Conservation (phyloP, 1,140 invertebrate genomes). For the Zophobas atratus region DNA sequence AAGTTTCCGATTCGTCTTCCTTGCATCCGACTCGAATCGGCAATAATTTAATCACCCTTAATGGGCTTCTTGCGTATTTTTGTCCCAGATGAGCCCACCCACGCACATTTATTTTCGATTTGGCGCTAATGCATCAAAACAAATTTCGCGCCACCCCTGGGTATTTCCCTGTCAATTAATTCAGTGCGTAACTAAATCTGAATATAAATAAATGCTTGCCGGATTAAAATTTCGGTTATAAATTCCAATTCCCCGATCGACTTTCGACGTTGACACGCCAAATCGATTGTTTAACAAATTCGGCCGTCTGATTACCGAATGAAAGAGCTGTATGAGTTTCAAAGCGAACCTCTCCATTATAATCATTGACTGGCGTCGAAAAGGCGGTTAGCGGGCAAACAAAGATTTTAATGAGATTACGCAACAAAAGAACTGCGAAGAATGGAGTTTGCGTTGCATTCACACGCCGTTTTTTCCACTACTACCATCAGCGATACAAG, state of each 20-base stretch:
- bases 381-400: slow-evolving; percentile 9
- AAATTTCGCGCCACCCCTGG: neutral
- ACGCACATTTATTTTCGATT: too few relatives aligned
- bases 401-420: slow-evolving; percentile 33
- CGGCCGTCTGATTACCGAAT: too few relatives aligned
- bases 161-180: slow-evolving; percentile 18
- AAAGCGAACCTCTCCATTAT: neutral
- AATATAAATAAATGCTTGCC: slow-evolving; percentile 20
- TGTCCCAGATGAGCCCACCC: too few relatives aligned
- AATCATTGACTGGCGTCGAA: neutral
- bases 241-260: slow-evolving; percentile 20
- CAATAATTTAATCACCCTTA: too few relatives aligned
- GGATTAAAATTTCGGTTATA: slow-evolving; percentile 31
- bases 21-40: too few relatives aligned
- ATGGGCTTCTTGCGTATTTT: too few relatives aligned
- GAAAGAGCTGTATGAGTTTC: too few relatives aligned
- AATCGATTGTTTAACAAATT: slow-evolving; percentile 12
- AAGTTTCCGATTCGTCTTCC: too few relatives aligned
- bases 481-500: neutral
- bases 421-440: slow-evolving; percentile 22
- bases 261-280: slow-evolving; percentile 3
- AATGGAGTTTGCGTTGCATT: slow-evolving; percentile 10
- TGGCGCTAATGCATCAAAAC: neutral
- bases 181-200: slow-evolving; percentile 10
- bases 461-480: too few relatives aligned